A percentile compares a stretch with the other conserved stretches of the same genome.
Evolutionary conservation across 2,888 invertebrate species (phyloP).

Genomic region (Euclidia mi): DNA sequence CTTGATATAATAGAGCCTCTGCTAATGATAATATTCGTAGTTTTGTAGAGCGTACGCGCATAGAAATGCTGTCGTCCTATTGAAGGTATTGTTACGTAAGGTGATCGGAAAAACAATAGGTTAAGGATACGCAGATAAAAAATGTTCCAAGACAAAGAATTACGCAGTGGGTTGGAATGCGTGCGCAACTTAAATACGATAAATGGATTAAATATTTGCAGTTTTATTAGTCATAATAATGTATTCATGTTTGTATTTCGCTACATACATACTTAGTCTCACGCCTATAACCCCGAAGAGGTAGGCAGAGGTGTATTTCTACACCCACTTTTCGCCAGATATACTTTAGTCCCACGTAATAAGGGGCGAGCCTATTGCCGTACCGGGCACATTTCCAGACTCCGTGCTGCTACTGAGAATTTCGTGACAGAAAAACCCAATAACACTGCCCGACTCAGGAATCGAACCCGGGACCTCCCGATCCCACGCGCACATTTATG

Average conservation of each 20-base stretch:
- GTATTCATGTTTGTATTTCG: constrained; percentile 35
- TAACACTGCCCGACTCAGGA: too few relatives aligned
- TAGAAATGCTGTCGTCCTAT: constrained; percentile 81
- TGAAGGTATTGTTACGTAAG: constrained; percentile 76
- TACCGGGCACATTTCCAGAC: too few relatives aligned
- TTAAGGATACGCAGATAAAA: constrained; percentile 66
- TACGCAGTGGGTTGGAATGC: constrained; percentile 67
- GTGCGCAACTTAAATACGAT: constrained; percentile 61
- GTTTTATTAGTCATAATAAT: constrained; percentile 46
- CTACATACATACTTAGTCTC: too few relatives aligned
- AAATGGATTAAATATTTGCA: constrained; percentile 39
- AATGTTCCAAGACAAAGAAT: constrained; percentile 73
- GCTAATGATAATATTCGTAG: constrained; percentile 78
- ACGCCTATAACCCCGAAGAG: too few relatives aligned
- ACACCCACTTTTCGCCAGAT: too few relatives aligned
- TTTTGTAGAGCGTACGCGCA: constrained; percentile 86
- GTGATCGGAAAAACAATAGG: constrained; percentile 76
- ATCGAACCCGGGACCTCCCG: too few relatives aligned
- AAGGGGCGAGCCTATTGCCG: too few relatives aligned
- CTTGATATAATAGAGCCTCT: constrained; percentile 41
- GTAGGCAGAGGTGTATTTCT: too few relatives aligned
- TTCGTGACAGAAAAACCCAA: too few relatives aligned
- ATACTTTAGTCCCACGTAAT: too few relatives aligned
- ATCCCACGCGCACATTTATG: too few relatives aligned
- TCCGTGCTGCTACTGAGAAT: too few relatives aligned